phyloP scores from a whole-genome alignment of 1,140 invertebrate species.

The Cydia strobilella region DNA sequence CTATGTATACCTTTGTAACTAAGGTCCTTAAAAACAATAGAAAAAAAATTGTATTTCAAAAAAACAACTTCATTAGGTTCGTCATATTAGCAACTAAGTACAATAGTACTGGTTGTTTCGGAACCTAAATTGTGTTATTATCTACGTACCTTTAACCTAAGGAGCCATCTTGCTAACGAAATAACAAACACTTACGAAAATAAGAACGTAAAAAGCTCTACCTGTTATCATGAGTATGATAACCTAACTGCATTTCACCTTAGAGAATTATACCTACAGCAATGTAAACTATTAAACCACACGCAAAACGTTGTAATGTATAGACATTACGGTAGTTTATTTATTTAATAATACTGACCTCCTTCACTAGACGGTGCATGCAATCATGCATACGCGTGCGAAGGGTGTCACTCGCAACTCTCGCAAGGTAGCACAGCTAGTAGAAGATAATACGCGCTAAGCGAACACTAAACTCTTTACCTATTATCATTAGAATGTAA shows the following conservation, averaged over 20 bases:
- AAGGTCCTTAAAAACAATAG: no score
- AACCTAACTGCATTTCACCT: background rate
- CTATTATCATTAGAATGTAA: constrained; percentile 5
- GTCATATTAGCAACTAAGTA: background rate
- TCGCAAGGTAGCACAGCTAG: constrained; percentile 49
- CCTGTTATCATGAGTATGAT: no score
- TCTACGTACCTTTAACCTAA: no score
- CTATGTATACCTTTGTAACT: no score
- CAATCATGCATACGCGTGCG: constrained; percentile 37
- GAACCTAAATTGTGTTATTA: no score
- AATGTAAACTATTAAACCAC: background rate
- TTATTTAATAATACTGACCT: constrained; percentile 14
- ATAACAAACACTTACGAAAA: no score
- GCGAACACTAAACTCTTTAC: constrained; percentile 7
- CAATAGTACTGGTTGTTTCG: no score
- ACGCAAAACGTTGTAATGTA: background rate
- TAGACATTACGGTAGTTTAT: background rate
- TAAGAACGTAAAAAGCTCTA: no score
- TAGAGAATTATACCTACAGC: background rate
- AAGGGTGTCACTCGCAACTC: constrained; percentile 47
- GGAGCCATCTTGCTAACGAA: no score
- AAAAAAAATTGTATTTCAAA: no score
- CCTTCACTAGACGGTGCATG: constrained; percentile 33
- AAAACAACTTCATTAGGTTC: no score
- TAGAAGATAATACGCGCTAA: constrained; percentile 11